Conservation (phyloP, 2,797 vertebrate genomes). For the Enteromius viviparus region DNA sequence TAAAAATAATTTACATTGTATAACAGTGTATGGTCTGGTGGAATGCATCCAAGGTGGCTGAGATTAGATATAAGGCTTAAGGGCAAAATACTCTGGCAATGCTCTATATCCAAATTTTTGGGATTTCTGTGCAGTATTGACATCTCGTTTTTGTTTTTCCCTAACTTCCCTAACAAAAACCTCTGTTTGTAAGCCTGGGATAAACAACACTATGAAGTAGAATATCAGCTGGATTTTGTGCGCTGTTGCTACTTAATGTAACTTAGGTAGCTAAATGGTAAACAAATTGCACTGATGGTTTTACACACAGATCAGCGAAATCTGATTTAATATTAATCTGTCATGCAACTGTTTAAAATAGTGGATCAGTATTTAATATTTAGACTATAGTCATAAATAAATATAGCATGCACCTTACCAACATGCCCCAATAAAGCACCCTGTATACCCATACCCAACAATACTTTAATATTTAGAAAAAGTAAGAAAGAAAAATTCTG, state of each 20-base stretch:
- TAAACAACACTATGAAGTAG: background rate
- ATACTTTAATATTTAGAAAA: background rate
- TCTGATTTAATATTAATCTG: background rate
- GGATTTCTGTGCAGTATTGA: background rate
- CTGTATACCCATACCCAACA: background rate
- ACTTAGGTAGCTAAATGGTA: background rate
- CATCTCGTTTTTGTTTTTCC: background rate
- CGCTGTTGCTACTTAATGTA: background rate
- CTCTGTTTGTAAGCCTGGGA: background rate
- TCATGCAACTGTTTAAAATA: background rate
- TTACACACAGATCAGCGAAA: background rate
- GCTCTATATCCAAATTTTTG: conserved; percentile 37
- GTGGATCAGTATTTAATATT: background rate
- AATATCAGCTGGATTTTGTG: background rate
- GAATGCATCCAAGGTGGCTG: background rate
- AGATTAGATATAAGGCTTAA: background rate
- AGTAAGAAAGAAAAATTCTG: background rate
- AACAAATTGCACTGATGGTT: background rate
- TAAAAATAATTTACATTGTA: background rate
- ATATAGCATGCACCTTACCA: background rate
- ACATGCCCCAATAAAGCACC: conserved; percentile 1
- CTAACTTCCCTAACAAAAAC: background rate
- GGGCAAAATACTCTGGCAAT: background rate
- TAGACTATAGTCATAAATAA: background rate
- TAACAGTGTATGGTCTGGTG: background rate